Percentiles rank a stretch among this genome's conserved stretches.
Conservation (phyloP, 2,113 vertebrate genomes). For the Seriola rivoliana region DNA sequence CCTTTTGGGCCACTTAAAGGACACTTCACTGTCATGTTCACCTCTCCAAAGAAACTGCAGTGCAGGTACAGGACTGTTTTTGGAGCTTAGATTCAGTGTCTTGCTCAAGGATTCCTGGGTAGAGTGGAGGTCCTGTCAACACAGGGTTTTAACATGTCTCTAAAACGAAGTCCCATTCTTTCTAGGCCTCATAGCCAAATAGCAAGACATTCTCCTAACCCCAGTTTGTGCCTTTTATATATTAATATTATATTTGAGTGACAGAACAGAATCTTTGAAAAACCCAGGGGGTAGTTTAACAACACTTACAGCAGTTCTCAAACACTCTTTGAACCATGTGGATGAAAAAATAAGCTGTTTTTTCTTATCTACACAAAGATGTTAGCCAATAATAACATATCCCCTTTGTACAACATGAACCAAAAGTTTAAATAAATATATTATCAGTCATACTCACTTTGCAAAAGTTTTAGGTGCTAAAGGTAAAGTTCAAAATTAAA, state of each 20-base stretch:
- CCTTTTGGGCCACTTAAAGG: background rate
- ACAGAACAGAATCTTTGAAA: background rate
- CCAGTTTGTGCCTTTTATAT: background rate
- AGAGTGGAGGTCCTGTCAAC: background rate
- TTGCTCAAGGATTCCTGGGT: background rate
- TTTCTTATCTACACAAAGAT: background rate
- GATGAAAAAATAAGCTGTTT: too few species aligned
- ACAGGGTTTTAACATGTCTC: background rate
- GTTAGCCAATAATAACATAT: background rate
- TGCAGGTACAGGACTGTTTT: background rate
- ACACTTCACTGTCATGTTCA: background rate
- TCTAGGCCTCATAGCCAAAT: background rate
- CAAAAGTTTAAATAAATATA: background rate
- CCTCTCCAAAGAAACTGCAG: background rate
- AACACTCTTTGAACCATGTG: too few species aligned
- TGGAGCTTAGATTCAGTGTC: background rate
- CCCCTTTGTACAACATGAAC: too few species aligned
- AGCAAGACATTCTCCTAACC: background rate
- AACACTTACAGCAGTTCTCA: background rate
- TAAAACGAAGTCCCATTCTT: background rate
- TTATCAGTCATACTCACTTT: too few species aligned
- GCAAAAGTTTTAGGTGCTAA: too few species aligned
- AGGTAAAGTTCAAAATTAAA: too few species aligned
- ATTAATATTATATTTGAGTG: background rate
- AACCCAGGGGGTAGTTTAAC: background rate